phyloP scores from a whole-genome alignment of 2,797 vertebrate species.

The Cetoscarus ocellatus region DNA sequence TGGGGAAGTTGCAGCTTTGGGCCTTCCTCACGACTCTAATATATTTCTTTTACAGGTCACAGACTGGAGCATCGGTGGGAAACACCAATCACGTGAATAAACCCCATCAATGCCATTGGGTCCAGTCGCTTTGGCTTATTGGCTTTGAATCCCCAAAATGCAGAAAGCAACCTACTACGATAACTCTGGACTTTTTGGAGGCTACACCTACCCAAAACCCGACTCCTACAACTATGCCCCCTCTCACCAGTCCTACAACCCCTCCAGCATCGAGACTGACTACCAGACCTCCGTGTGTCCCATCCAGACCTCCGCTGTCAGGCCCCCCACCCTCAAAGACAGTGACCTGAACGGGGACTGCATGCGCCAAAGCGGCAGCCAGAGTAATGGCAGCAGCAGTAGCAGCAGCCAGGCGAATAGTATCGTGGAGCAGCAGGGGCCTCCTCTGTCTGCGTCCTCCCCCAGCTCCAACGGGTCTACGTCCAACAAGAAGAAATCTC shows the following conservation, averaged over 20 bases:
- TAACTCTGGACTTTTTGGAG: conserved; percentile 96
- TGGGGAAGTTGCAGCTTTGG: neutral
- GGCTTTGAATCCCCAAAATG: conserved; percentile 91
- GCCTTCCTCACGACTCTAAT: conserved; percentile 22
- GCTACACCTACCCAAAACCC: conserved; percentile 95
- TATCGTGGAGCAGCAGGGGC: conserved; percentile 88
- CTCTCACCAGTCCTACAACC: conserved; percentile 91
- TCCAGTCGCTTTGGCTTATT: conserved; percentile 87
- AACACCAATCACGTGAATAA: conserved; percentile 87
- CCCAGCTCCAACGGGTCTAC: conserved; percentile 89
- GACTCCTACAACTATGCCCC: conserved; percentile 93
- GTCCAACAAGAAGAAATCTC: conserved; percentile 91
- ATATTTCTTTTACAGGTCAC: conserved; percentile 77
- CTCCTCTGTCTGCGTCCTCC: conserved; percentile 90
- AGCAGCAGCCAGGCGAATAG: conserved; percentile 82
- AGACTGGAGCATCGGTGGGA: conserved; percentile 81
- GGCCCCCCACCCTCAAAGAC: conserved; percentile 91
- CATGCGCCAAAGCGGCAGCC: conserved; percentile 89
- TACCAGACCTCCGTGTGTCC: conserved; percentile 95
- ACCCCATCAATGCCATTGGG: conserved; percentile 94
- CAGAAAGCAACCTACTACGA: conserved; percentile 99
- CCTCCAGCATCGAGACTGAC: conserved; percentile 91
- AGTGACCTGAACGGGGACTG: conserved; percentile 94
- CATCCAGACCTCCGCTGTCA: conserved; percentile 89
- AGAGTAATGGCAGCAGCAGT: conserved; percentile 81